Conservation (phyloP, 2,113 vertebrate genomes). For the Carassius carassius region DNA sequence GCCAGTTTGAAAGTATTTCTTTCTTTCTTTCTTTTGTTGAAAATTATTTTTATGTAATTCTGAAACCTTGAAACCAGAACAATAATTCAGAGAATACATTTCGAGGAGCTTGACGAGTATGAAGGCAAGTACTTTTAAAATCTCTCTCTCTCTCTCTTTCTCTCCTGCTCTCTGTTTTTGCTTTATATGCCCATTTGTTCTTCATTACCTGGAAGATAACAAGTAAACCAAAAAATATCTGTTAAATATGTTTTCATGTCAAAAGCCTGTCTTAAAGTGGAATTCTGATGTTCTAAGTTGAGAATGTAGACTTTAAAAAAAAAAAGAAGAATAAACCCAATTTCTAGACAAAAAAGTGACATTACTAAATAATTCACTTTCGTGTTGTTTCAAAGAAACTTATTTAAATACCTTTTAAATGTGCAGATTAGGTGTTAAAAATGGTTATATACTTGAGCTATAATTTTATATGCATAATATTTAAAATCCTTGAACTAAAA, state of each 20-base stretch:
- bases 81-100: background rate
- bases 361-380: background rate
- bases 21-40: too few relatives aligned
- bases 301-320: background rate
- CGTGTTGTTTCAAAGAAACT: background rate
- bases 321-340: background rate
- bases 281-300: background rate
- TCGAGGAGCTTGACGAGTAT: background rate
- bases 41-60: background rate
- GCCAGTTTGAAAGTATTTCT: too few relatives aligned
- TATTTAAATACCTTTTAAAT: background rate
- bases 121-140: too few relatives aligned
- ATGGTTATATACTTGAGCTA: background rate
- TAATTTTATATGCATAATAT: background rate
- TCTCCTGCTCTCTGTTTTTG: background rate
- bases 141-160: too few relatives aligned
- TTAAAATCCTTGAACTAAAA: slow-evolving; percentile 16
- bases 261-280: background rate
- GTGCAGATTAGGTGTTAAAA: background rate
- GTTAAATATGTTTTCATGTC: background rate
- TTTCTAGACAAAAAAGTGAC: background rate
- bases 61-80: background rate
- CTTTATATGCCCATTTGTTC: background rate
- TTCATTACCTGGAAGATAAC: background rate
- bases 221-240: background rate